Evolutionary conservation across 2,888 invertebrate genomes (phyloP).

Genomic region (Phaedon cochleariae): DNA sequence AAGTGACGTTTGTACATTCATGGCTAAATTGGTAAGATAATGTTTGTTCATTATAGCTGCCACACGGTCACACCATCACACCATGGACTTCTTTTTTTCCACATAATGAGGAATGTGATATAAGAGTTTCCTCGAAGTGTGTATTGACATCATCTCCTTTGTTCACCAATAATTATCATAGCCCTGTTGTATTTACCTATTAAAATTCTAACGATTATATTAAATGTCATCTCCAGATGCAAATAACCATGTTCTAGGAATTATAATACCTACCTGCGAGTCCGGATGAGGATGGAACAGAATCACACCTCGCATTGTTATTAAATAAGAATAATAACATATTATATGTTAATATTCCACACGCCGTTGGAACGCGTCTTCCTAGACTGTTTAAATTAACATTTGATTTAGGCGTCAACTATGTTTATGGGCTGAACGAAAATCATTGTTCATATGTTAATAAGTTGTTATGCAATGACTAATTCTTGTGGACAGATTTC

Average conservation of each 20-base stretch:
- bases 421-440: slow-evolving; percentile 57
- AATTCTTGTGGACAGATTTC: slow-evolving; percentile 3
- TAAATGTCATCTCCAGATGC: slow-evolving; percentile 49
- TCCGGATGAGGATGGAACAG: slow-evolving; percentile 50
- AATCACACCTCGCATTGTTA: slow-evolving; percentile 62
- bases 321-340: slow-evolving; percentile 63
- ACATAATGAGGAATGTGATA: too few species aligned
- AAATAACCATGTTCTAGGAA: slow-evolving; percentile 32
- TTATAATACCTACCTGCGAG: slow-evolving; percentile 44
- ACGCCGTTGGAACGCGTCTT: slow-evolving; percentile 60
- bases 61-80: too few species aligned
- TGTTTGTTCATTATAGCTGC: too few species aligned
- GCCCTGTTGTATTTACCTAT: not conserved
- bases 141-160: too few species aligned
- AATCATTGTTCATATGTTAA: slow-evolving; percentile 63
- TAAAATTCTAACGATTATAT: not conserved
- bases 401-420: slow-evolving; percentile 60
- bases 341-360: slow-evolving; percentile 63
- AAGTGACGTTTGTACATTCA: too few species aligned
- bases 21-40: too few species aligned
- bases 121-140: too few species aligned
- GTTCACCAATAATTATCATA: not conserved
- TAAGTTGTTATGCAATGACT: slow-evolving; percentile 41
- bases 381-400: slow-evolving; percentile 61
- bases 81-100: too few species aligned